Evolutionary conservation across 2,113 vertebrate species (phyloP).

Genomic region (Dasyprocta punctata): DNA sequence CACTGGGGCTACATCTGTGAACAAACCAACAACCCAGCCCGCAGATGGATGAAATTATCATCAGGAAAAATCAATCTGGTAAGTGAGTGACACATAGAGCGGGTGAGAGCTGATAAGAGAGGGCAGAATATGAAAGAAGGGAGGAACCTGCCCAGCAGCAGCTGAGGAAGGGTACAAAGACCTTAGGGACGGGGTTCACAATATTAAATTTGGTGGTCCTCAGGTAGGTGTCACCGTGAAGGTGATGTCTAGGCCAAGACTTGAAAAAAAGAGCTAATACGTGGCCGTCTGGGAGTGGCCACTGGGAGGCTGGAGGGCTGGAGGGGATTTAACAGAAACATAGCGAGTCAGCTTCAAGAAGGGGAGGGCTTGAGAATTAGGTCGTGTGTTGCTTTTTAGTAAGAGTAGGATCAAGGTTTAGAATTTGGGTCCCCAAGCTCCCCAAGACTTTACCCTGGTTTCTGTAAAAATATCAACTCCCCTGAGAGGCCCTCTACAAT

Average conservation of each 20-base stretch:
- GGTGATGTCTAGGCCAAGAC: background rate
- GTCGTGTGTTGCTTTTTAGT: background rate
- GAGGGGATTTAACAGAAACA: background rate
- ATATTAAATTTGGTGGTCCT: background rate
- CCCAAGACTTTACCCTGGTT: background rate
- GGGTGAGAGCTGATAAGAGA: background rate
- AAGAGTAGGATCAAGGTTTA: background rate
- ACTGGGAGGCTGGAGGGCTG: background rate
- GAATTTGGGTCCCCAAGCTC: background rate
- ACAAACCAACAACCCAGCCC: background rate
- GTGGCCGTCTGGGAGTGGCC: fast-evolving
- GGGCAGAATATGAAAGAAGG: background rate
- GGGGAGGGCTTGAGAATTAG: background rate
- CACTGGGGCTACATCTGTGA: background rate
- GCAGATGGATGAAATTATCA: background rate
- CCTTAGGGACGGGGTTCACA: background rate
- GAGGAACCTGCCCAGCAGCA: background rate
- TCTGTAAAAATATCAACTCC: background rate
- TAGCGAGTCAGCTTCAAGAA: background rate
- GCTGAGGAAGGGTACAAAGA: background rate
- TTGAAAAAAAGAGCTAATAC: background rate
- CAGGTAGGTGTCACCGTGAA: background rate
- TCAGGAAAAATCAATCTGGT: background rate
- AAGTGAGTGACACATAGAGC: background rate
- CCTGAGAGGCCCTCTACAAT: background rate